Evolutionary conservation across 2,888 invertebrate species (phyloP), one percentile per base, ranked within the genome.

Genomic region (Pilophorus perplexus): DNA sequence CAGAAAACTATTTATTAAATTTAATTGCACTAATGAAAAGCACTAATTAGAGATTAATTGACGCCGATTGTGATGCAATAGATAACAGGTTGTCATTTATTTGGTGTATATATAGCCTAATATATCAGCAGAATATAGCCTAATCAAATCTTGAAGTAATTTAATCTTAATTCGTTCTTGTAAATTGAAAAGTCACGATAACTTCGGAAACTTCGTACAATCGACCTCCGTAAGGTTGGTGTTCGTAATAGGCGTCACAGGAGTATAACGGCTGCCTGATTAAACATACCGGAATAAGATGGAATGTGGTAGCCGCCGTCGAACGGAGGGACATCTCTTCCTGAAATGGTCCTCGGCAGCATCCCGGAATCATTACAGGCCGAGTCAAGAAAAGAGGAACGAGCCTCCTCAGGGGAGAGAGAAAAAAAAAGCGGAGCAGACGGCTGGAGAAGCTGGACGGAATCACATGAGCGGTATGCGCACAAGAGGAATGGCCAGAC

Each of bases 351-450:
- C 44, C 42, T 38, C 22, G 42, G 55, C 42, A 59, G 42, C 28
- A 18, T 42, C 59, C 59, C 59, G 59, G 59, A 59, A 59, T 59
- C 59, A 59, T 59, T 59, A 59, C 55, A 8, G 33, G 28, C 28
- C 55, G 55, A 55, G 55, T 55, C 55, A 22, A 38, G 55, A 55
- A 50, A 37, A 27, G 23, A 14, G 8, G 42, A 10, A n/a, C n/a
- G 37, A 27, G 55, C 27, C 18, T 44, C 23, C 22, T 22, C 23
- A n/a, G 16, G 40, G 25, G 59, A 12, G 50, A 54, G 54, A 18
- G 33, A 42, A 38, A 52, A 28, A 14, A 44, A 62, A 6, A 55
- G 27, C 6, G 42, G 42, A 42, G 55, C 14, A 52, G 27, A 5
- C 28, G 10, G 14, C 28, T 18, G 16, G 55, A 40, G 55, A n/a